Conservation (phyloP, 1,140 invertebrate genomes). For the Formica exsecta region DNA sequence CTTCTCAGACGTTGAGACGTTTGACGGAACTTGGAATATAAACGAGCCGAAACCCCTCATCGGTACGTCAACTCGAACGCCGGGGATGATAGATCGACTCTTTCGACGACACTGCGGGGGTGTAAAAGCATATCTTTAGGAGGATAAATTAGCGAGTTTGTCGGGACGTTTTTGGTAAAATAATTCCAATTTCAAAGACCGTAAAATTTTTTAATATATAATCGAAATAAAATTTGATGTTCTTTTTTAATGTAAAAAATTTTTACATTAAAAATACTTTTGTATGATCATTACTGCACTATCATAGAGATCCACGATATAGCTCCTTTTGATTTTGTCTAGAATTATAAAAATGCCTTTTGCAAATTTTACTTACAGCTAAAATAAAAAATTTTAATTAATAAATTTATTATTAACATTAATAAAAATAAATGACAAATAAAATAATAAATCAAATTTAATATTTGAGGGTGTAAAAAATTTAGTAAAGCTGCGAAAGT, state of each 20-base stretch:
- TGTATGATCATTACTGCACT: neutral
- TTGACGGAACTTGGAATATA: conserved; percentile 78
- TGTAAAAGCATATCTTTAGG: conserved; percentile 69
- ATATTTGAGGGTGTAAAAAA: neutral
- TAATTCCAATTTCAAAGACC: conserved; percentile 78
- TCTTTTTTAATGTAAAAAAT: neutral
- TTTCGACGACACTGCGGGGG: conserved; percentile 64
- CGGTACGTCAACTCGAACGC: conserved; percentile 72
- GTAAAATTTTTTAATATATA: conserved; percentile 7
- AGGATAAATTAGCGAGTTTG: conserved; percentile 71
- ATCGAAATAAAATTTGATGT: conserved; percentile 6
- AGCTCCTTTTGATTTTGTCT: neutral
- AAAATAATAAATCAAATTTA: conserved; percentile 19
- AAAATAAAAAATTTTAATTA: neutral
- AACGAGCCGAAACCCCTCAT: conserved; percentile 74
- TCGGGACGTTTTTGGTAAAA: conserved; percentile 94
- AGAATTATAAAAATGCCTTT: neutral
- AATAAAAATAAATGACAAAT: neutral
- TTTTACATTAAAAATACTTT: neutral
- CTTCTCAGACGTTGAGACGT: conserved; percentile 68
- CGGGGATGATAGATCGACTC: conserved; percentile 78
- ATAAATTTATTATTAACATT: neutral
- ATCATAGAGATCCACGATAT: neutral
- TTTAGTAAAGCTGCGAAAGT: neutral
- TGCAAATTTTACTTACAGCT: neutral